Evolutionary conservation across 2,113 vertebrate genomes (phyloP).

Genomic region (Bubo blakistoni): DNA sequence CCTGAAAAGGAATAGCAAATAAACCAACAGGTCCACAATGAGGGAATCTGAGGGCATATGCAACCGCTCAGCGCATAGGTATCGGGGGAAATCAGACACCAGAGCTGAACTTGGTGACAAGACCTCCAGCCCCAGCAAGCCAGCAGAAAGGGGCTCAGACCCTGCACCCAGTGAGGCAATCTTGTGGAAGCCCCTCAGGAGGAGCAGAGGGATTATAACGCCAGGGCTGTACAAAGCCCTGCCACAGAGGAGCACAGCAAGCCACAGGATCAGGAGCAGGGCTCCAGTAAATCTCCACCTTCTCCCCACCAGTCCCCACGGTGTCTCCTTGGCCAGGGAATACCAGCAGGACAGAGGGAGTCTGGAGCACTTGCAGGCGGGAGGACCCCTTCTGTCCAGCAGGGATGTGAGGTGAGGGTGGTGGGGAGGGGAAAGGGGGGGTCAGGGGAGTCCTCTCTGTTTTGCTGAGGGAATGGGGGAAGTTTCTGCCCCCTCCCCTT

Average conservation of each 20-base stretch:
- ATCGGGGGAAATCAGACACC: not conserved
- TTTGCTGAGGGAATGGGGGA: not conserved
- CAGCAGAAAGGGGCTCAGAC: not conserved
- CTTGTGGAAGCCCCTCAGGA: not conserved
- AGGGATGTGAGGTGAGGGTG: not conserved
- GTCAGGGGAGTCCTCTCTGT: not conserved
- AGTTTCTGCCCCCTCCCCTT: not conserved
- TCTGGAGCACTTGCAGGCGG: not conserved
- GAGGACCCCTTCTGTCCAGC: not conserved
- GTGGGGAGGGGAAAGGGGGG: fast-evolving
- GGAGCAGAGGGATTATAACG: not conserved
- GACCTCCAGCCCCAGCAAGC: not conserved
- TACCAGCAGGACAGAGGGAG: not conserved
- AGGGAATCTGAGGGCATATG: not conserved
- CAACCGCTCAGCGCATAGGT: not conserved
- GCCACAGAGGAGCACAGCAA: not conserved
- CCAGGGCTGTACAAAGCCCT: not conserved
- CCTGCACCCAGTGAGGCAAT: not conserved
- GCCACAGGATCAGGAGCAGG: not conserved
- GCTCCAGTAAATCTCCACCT: not conserved
- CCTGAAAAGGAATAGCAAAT: not conserved
- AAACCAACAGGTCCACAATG: not conserved
- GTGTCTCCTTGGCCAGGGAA: not conserved
- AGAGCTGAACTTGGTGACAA: not conserved
- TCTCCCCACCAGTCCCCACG: not conserved